These are phyloP conservation scores for Ormyrus pomaceus DNA, from an alignment of 2,888 invertebrate species.

Conservation along the genomic window DNA sequence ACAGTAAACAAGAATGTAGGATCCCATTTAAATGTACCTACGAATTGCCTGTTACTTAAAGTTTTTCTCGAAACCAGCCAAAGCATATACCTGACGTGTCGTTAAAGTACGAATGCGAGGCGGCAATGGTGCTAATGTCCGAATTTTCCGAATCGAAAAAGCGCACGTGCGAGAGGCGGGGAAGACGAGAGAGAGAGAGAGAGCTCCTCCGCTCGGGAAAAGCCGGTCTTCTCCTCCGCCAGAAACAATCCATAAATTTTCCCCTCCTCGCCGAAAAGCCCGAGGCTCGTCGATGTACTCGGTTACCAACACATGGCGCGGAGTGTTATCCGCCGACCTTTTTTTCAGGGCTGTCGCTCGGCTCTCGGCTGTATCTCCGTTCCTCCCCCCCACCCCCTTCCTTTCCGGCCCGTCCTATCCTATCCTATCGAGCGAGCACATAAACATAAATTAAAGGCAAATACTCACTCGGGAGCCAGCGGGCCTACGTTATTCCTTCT, in stretches of 20 bases:
- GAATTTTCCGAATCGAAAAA: no score
- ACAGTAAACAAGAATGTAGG: no score
- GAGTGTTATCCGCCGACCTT: not conserved
- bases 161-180: constrained; percentile 10
- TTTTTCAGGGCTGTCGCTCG: constrained; percentile 5
- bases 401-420: not conserved
- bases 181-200: no score
- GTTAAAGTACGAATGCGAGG: no score
- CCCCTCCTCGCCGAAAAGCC: not conserved
- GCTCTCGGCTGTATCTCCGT: not conserved
- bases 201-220: constrained; percentile 6
- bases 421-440: not conserved
- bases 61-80: no score
- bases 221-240: constrained; percentile 31
- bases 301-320: no score
- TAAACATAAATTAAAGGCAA: not conserved
- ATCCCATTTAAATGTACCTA: no score
- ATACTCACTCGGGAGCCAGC: constrained; percentile 29
- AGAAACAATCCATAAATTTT: constrained; percentile 39
- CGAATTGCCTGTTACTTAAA: no score
- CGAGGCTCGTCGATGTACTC: not conserved
- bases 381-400: not conserved
- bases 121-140: no score
- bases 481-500: constrained; percentile 53
- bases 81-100: no score